A percentile compares a stretch with the other conserved stretches of the same genome.
Conservation (phyloP, 2,797 vertebrate genomes). For the Benthosema pterotum region DNA sequence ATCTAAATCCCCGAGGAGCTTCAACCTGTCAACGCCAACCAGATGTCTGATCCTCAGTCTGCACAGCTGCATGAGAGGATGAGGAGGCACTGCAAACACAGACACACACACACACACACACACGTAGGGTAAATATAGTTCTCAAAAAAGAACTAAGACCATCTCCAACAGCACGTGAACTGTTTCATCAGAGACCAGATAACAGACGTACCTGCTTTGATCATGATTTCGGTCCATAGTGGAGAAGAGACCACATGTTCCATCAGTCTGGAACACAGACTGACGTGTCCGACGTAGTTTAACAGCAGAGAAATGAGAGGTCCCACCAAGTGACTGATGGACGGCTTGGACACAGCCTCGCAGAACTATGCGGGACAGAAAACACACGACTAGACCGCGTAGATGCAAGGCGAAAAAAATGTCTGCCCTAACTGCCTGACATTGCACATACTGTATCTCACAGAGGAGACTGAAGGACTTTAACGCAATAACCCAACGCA, state of each 20-base stretch:
- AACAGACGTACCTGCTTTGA: slow-evolving; percentile 81
- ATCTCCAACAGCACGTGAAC: too few relatives aligned
- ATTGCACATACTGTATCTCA: too few relatives aligned
- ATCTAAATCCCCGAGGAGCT: slow-evolving; percentile 77
- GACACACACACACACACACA: too few relatives aligned
- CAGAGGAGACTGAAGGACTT: too few relatives aligned
- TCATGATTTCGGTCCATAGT: slow-evolving; percentile 84
- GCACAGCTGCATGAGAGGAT: slow-evolving; percentile 86
- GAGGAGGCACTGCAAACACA: slow-evolving; percentile 81
- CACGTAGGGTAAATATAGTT: too few relatives aligned
- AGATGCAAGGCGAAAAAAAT: too few relatives aligned
- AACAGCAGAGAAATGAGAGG: slow-evolving; percentile 87
- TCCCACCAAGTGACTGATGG: slow-evolving; percentile 78
- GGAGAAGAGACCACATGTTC: slow-evolving; percentile 86
- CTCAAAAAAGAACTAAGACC: too few relatives aligned
- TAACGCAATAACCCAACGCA: too few relatives aligned
- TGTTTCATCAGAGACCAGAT: too few relatives aligned
- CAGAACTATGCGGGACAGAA: slow-evolving; percentile 83
- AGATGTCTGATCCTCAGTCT: slow-evolving; percentile 82
- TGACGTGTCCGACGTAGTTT: slow-evolving; percentile 88
- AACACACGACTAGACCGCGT: too few relatives aligned
- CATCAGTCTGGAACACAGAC: slow-evolving; percentile 85
- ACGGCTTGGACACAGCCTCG: slow-evolving; percentile 83
- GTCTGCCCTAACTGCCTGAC: too few relatives aligned
- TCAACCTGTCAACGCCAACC: slow-evolving; percentile 78